Conservation (phyloP, 64 coral and sea anemone species). For the Orbicella faveolata region DNA sequence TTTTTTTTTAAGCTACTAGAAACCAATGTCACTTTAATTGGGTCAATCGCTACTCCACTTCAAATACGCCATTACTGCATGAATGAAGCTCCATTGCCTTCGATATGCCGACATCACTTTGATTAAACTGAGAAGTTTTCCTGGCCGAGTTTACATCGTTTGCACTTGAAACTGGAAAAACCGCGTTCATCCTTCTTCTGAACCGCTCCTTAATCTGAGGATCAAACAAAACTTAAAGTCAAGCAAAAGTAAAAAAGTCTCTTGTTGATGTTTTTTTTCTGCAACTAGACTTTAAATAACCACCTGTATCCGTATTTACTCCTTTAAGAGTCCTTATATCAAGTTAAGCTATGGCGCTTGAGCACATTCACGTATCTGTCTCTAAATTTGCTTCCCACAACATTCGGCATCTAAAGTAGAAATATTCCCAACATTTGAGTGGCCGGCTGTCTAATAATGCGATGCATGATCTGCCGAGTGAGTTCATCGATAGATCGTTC, state of each 20-base stretch:
- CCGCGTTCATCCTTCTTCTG: not conserved
- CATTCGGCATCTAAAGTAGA: no score
- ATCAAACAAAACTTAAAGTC: not conserved
- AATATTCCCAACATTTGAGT: no score
- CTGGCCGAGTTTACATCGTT: not conserved
- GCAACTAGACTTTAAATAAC: no score
- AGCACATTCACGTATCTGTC: not conserved
- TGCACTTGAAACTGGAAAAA: not conserved
- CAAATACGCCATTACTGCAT: not conserved
- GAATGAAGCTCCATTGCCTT: not conserved
- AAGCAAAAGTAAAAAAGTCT: not conserved
- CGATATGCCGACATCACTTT: not conserved
- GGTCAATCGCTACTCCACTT: not conserved
- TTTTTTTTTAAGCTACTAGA: no score
- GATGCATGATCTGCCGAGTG: no score
- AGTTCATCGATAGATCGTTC: not conserved
- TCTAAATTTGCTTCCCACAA: not conserved
- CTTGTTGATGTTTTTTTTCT: no score
- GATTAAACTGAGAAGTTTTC: not conserved
- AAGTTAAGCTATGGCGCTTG: no score
- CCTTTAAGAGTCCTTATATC: no score
- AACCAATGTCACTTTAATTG: no score
- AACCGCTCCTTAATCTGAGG: constrained; percentile 12
- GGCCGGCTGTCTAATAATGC: no score
- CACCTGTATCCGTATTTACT: no score